Percentiles rank a stretch among this genome's conserved stretches.
Conservation (phyloP, 1,140 invertebrate genomes). For the Heliconius congener region DNA sequence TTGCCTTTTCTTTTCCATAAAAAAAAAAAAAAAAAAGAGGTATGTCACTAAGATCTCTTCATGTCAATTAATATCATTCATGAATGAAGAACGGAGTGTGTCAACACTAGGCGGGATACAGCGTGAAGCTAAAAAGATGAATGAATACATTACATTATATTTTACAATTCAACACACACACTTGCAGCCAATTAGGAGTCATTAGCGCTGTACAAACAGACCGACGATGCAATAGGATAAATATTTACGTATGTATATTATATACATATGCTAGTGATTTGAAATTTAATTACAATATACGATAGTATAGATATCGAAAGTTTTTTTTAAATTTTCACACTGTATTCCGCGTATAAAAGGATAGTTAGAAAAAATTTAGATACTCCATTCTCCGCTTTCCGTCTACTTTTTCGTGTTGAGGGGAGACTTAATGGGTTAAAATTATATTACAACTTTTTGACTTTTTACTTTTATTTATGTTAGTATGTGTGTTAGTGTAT, state of each 20-base stretch:
- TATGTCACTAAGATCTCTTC: no score
- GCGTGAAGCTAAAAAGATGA: not conserved
- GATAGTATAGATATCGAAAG: not conserved
- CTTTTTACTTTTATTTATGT: no score
- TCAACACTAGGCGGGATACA: not conserved
- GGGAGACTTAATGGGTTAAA: not conserved
- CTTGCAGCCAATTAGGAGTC: slow-evolving; percentile 18
- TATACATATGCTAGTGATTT: slow-evolving; percentile 5
- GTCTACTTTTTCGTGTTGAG: not conserved
- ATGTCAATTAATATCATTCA: no score
- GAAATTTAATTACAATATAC: not conserved
- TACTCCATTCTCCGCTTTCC: not conserved
- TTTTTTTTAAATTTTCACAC: not conserved
- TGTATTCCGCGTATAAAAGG: not conserved
- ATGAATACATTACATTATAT: not conserved
- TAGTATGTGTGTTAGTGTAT: no score
- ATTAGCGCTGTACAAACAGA: slow-evolving; percentile 27
- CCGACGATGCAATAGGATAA: slow-evolving; percentile 14
- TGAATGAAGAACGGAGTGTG: not conserved
- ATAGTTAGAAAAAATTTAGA: not conserved
- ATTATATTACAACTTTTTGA: no score
- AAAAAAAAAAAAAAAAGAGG: no score
- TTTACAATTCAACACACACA: slow-evolving; percentile 6
- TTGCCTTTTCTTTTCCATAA: no score
- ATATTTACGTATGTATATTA: slow-evolving; percentile 19